phyloP scores from a whole-genome alignment of 2,888 invertebrate species.

The Isotomurus palustris region DNA sequence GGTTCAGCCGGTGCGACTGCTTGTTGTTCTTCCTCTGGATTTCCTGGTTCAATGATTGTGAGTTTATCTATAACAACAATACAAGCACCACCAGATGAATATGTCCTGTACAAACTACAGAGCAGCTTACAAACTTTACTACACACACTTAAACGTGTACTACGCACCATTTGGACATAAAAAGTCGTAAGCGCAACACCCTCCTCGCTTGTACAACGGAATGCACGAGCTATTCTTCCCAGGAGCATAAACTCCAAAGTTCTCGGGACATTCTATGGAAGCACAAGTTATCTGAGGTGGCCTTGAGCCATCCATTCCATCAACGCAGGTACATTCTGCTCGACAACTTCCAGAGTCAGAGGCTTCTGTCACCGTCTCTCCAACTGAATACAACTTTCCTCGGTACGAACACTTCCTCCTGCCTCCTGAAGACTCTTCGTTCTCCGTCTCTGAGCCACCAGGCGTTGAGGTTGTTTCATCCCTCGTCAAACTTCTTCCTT shows the following conservation, averaged over 20 bases:
- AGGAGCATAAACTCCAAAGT: conserved; percentile 29
- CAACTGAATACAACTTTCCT: conserved; percentile 34
- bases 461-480: neutral
- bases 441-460: neutral
- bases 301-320: conserved; percentile 1
- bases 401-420: conserved; percentile 40
- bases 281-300: conserved; percentile 38
- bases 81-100: too few relatives aligned
- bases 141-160: too few relatives aligned
- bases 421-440: conserved; percentile 1
- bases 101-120: too few relatives aligned
- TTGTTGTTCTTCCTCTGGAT: neutral
- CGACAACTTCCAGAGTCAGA: conserved; percentile 37
- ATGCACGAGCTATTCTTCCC: conserved; percentile 33
- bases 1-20: neutral
- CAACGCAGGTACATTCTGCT: conserved; percentile 34
- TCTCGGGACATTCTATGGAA: conserved; percentile 42
- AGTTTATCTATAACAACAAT: conserved; percentile 7
- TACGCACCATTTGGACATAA: conserved; percentile 38
- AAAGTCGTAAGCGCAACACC: conserved; percentile 44
- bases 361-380: conserved; percentile 35
- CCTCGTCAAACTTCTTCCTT: conserved; percentile 15
- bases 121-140: too few relatives aligned
- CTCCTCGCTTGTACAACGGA: conserved; percentile 37
- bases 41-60: conserved; percentile 19